Conservation (phyloP, 2,113 vertebrate genomes). For the Herpailurus yagouaroundi region DNA sequence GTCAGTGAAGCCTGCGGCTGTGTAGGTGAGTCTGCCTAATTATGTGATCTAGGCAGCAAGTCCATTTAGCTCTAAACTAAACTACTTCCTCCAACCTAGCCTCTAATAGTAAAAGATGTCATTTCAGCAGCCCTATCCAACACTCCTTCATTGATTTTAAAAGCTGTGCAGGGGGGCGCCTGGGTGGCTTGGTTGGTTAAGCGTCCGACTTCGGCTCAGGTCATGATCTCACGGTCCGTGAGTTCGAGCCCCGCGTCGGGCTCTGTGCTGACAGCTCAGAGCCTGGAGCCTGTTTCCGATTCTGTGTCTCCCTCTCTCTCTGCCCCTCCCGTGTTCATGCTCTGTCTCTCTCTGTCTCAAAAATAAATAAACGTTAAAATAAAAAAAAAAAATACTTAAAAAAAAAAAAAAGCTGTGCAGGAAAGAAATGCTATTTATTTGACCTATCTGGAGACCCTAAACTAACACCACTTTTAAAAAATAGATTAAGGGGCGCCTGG, state of each 20-base stretch:
- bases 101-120: background rate
- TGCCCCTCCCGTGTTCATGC: too few relatives aligned
- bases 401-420: background rate
- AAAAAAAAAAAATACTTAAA: too few relatives aligned
- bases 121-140: background rate
- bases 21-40: background rate
- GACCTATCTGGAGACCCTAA: background rate
- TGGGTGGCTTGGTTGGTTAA: too few relatives aligned
- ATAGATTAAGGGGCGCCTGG: too few relatives aligned
- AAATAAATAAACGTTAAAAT: too few relatives aligned
- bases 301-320: too few relatives aligned
- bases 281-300: too few relatives aligned
- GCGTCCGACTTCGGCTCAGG: too few relatives aligned
- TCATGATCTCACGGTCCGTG: too few relatives aligned
- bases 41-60: background rate
- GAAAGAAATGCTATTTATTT: slow-evolving; percentile 4
- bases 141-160: background rate
- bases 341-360: too few relatives aligned
- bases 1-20: background rate
- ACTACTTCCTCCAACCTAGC: background rate
- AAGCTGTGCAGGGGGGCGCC: background rate
- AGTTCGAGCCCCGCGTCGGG: too few relatives aligned
- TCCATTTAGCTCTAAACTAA: background rate
- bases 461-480: background rate
- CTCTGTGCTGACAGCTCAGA: too few relatives aligned